Evolutionary conservation across 2,113 vertebrate genomes (phyloP).

Genomic region (Notothenia rossii): DNA sequence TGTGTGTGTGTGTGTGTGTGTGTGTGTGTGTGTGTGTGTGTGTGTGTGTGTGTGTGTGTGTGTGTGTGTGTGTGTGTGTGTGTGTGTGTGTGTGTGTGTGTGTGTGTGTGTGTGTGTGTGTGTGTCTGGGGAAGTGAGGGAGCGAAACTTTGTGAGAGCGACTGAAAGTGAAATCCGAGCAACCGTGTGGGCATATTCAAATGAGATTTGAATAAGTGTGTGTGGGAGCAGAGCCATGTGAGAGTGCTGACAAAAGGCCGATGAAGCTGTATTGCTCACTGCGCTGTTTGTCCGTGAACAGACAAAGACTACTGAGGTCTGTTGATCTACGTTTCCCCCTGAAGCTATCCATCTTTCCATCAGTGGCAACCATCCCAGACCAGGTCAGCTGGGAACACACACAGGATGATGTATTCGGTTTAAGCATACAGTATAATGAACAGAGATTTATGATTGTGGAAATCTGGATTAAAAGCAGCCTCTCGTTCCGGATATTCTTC

Average conservation of each 20-base stretch:
- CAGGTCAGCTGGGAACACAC: constrained; percentile 9
- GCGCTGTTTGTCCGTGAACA: constrained; percentile 50
- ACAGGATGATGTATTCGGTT: background rate
- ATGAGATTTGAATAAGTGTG: constrained; percentile 39
- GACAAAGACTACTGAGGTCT: constrained; percentile 48
- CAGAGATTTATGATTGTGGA: background rate
- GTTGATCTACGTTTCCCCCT: constrained; percentile 14
- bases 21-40: background rate
- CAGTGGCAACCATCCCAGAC: constrained; percentile 40
- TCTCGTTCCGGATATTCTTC: background rate
- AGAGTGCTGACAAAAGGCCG: constrained; percentile 50
- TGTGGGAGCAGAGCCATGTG: background rate
- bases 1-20: constrained; percentile 29
- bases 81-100: constrained; percentile 34
- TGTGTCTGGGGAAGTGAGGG: background rate
- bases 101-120: constrained; percentile 21
- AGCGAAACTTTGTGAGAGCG: constrained; percentile 35
- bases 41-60: too few species aligned
- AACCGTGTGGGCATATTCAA: constrained; percentile 50
- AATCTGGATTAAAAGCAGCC: background rate
- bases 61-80: constrained; percentile 18
- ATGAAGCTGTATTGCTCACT: constrained; percentile 55
- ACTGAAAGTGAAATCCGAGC: constrained; percentile 27
- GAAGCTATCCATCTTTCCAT: constrained; percentile 43
- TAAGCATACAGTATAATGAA: too few species aligned